Base-by-base conservation (phyloP, 2,797 vertebrate species). In the Pelobates cultripes region DNA sequence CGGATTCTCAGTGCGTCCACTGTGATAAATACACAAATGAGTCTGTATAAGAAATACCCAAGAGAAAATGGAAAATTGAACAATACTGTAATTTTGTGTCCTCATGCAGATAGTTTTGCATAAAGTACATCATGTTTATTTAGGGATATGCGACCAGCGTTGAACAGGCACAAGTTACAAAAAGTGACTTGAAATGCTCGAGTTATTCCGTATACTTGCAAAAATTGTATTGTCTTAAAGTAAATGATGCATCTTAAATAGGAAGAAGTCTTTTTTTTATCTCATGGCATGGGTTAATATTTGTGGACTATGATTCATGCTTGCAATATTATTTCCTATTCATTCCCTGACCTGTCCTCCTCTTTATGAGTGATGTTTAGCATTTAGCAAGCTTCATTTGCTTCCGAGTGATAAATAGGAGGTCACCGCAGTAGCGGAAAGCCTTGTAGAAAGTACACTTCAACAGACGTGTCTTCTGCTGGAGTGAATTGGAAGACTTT, bases 341-440 rank as follows among this genome's bases (percentile, higher is more conserved):
- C 61, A 63, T 47, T 70, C 12, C 55, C 7, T 70, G 66, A 81
- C 73, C 66, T 43, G 51, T 75, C 79, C 40, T 81, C 68, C 73
- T 66, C 79, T 40, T 51, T 51, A 3, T 53, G 44, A 73, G 43
- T 51, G 40, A 60, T 4, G 51, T 75, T 81, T 43, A 81, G 43
- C 73, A 75, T 81, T 75, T 81, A 63, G 75, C 68, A 81, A 81
- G 79, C 73, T 44, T 75, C 72, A 81, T 75, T 81, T 81, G 61
- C 67, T 75, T 76, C 79, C 13, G 42, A 61, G 13, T 81, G 67
- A 81, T 81, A 70, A 81, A 81, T 81, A 81, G 8, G 73, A 81
- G 79, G 79, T 81, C 73, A 51, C 47, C 2, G 47, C 5, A 43
- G 9, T 69, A 68, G 73, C 70, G 80, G 64, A 67, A 67, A 45